Conservation (phyloP, 2,797 vertebrate species). For the Adrianichthys oophorus region DNA sequence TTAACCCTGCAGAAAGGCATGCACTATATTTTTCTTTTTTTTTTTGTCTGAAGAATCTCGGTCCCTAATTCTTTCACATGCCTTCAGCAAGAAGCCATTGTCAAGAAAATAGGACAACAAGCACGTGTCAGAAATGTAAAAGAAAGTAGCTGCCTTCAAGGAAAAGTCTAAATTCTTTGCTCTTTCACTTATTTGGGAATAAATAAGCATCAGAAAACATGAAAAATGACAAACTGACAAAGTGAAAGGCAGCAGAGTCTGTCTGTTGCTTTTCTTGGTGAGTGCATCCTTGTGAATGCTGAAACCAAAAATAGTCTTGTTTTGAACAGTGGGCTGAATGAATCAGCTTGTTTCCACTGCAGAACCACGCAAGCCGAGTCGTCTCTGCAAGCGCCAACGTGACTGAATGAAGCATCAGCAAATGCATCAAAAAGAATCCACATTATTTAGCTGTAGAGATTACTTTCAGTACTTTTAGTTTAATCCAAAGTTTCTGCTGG, state of each 20-base stretch:
- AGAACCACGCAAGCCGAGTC: constrained; percentile 19
- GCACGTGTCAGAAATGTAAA: constrained; percentile 52
- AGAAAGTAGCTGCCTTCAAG: constrained; percentile 53
- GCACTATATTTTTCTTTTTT: constrained; percentile 42
- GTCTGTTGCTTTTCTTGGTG: constrained; percentile 11
- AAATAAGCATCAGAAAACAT: constrained; percentile 2
- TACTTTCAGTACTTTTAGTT: constrained; percentile 16
- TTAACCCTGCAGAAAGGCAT: constrained; percentile 43
- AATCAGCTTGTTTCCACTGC: constrained; percentile 25
- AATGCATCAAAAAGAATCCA: constrained; percentile 23
- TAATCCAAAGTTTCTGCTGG: constrained; percentile 24
- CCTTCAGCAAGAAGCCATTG: constrained; percentile 43
- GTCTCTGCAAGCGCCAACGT: constrained; percentile 17
- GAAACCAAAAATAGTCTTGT: constrained; percentile 26
- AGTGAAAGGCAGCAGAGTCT: not conserved
- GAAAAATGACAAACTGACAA: constrained; percentile 11
- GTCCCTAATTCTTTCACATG: constrained; percentile 41
- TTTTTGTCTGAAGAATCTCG: constrained; percentile 13
- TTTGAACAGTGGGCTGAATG: constrained; percentile 18
- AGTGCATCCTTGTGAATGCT: constrained; percentile 10
- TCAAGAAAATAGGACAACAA: constrained; percentile 56
- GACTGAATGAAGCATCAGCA: constrained; percentile 14
- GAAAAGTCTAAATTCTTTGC: constrained; percentile 30
- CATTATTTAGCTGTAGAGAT: constrained; percentile 15
- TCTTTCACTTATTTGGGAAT: constrained; percentile 2